phyloP scores from a whole-genome alignment of 1,140 invertebrate species.

The Diorhabda sublineata region DNA sequence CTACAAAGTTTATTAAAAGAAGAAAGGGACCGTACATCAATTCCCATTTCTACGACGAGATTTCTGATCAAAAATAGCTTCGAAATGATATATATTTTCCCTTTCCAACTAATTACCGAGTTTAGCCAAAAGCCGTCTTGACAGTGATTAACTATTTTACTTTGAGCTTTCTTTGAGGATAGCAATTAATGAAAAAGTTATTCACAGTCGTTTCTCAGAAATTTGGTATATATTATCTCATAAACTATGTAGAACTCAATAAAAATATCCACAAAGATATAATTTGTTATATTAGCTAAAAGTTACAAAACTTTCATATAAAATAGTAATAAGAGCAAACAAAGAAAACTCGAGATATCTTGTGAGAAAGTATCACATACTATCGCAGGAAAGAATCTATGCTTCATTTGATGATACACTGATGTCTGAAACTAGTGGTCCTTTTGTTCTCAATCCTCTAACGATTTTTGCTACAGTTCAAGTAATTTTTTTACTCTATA shows the following conservation, averaged over 20 bases:
- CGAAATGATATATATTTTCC: neutral
- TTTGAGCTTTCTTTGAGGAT: neutral
- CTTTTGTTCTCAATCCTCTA: too few relatives aligned
- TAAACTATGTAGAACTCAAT: constrained; percentile 5
- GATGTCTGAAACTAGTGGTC: too few relatives aligned
- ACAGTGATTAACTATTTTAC: constrained; percentile 12
- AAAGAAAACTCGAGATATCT: too few relatives aligned
- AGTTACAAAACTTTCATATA: too few relatives aligned
- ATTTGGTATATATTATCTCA: neutral
- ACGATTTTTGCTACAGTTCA: too few relatives aligned
- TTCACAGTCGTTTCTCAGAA: constrained; percentile 2
- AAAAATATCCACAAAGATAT: neutral
- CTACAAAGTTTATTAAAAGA: too few relatives aligned
- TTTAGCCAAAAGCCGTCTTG: neutral
- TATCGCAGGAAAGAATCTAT: too few relatives aligned
- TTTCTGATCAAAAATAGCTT: neutral
- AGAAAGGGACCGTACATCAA: neutral
- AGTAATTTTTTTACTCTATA: too few relatives aligned
- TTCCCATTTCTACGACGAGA: neutral
- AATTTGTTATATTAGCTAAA: too few relatives aligned
- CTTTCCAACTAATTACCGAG: constrained; percentile 4
- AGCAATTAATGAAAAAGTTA: constrained; percentile 11
- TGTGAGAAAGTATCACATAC: too few relatives aligned
- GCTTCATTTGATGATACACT: too few relatives aligned
- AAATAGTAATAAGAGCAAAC: too few relatives aligned